Percentiles rank a stretch among this genome's conserved stretches.
Evolutionary conservation across 1,140 invertebrate species (phyloP).

Genomic region (Pogonus chalceus): DNA sequence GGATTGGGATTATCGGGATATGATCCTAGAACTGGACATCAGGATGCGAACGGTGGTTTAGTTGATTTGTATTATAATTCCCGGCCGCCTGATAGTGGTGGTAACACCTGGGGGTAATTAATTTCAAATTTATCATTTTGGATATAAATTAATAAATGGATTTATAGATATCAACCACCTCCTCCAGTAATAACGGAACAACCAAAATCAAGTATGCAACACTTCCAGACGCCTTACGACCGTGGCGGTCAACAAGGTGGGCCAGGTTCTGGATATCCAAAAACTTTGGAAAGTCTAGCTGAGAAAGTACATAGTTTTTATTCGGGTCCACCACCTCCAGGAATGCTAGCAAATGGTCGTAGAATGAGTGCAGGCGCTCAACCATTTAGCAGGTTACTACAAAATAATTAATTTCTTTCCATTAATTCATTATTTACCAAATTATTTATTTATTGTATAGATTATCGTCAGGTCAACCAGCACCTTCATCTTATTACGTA

Average conservation of each 20-base stretch:
- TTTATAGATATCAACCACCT: constrained; percentile 51
- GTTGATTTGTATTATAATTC: constrained; percentile 73
- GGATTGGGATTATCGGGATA: constrained; percentile 53
- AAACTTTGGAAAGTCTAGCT: constrained; percentile 78
- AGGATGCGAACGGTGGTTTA: constrained; percentile 53
- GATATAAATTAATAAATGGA: background rate
- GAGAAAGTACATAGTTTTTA: constrained; percentile 84
- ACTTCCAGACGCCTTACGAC: constrained; percentile 59
- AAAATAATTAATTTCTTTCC: background rate
- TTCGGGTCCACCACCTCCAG: constrained; percentile 44
- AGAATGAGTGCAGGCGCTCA: constrained; percentile 40
- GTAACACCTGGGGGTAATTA: constrained; percentile 11
- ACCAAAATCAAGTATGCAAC: constrained; percentile 65
- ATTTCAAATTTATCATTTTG: background rate
- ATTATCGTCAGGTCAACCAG: constrained; percentile 35
- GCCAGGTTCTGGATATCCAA: too few species aligned
- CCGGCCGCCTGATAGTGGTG: constrained; percentile 39
- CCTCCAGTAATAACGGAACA: constrained; percentile 81
- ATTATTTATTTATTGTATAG: constrained; percentile 23
- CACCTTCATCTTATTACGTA: constrained; percentile 41
- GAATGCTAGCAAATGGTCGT: constrained; percentile 47
- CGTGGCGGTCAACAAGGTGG: background rate
- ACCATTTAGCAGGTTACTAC: constrained; percentile 17
- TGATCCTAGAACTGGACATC: constrained; percentile 33
- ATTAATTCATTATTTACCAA: constrained; percentile 13